phyloP scores from a whole-genome alignment of 2,113 vertebrate genomes.

The Marcusenius ussheri region DNA sequence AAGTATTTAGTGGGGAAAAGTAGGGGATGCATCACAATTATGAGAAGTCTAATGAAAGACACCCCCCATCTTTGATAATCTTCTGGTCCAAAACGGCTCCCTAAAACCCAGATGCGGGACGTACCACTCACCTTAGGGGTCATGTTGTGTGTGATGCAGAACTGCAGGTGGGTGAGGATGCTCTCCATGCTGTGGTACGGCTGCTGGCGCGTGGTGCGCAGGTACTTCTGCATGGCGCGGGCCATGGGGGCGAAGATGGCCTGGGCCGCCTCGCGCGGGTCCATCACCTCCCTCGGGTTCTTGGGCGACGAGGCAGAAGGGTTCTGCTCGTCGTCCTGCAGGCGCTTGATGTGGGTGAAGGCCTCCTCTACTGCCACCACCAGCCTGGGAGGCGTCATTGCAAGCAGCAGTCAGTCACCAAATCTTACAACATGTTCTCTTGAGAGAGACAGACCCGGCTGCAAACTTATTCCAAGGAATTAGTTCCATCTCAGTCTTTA shows the following conservation, averaged over 20 bases:
- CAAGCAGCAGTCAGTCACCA: not conserved
- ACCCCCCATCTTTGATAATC: not conserved
- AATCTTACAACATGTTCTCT: not conserved
- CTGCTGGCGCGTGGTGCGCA: constrained; percentile 88
- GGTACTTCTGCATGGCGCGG: constrained; percentile 95
- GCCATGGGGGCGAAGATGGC: constrained; percentile 97
- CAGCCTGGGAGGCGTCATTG: constrained; percentile 56
- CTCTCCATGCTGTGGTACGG: constrained; percentile 98
- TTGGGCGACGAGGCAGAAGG: constrained; percentile 55
- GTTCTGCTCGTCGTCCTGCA: constrained; percentile 84
- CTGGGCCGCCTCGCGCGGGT: constrained; percentile 87
- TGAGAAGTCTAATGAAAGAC: not conserved
- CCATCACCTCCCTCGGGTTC: constrained; percentile 86
- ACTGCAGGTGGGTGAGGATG: constrained; percentile 92
- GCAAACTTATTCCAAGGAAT: not conserved
- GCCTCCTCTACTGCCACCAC: constrained; percentile 94
- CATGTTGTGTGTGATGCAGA: constrained; percentile 98
- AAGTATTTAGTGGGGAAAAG: constrained; percentile 54
- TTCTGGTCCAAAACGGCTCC: not conserved
- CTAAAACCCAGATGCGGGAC: not conserved
- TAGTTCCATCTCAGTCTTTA: not conserved
- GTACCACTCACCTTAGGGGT: constrained; percentile 73
- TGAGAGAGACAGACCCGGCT: not conserved
- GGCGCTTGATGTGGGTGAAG: constrained; percentile 90
- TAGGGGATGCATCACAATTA: not conserved